Evolutionary conservation across 2,113 vertebrate genomes (phyloP).

Genomic region (Tringa solitaria): DNA sequence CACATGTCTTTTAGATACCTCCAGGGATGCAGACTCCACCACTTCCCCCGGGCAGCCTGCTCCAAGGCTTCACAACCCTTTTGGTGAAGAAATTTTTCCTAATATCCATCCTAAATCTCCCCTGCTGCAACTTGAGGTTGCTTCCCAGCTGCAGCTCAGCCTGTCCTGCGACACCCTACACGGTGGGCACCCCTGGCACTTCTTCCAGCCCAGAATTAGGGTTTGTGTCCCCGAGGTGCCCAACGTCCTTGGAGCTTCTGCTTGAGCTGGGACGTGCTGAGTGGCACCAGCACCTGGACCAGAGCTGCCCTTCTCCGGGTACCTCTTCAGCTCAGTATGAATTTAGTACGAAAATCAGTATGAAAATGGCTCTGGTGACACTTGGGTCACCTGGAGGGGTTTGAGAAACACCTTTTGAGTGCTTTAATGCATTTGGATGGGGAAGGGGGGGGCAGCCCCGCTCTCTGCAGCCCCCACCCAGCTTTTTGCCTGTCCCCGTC

Average conservation of each 20-base stretch:
- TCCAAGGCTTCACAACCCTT: not conserved
- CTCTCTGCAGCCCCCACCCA: not conserved
- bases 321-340: not conserved
- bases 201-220: too few relatives aligned
- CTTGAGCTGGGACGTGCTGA: accelerated
- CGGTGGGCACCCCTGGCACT: accelerated
- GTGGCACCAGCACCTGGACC: not conserved
- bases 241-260: not conserved
- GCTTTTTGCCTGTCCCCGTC: not conserved
- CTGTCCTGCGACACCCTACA: not conserved
- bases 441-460: too few relatives aligned
- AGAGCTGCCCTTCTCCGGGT: not conserved
- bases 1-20: not conserved
- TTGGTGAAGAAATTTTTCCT: not conserved
- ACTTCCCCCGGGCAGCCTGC: not conserved
- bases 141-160: not conserved
- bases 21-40: not conserved
- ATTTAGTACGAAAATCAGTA: not conserved
- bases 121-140: not conserved
- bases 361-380: not conserved
- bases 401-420: not conserved
- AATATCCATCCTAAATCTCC: not conserved
- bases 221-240: not conserved
- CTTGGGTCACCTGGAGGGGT: not conserved
- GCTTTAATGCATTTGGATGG: not conserved